Evolutionary conservation across 2,888 invertebrate genomes (phyloP), one percentile per base, ranked within the genome.

Genomic region (Hirtodrosophila duncani): DNA sequence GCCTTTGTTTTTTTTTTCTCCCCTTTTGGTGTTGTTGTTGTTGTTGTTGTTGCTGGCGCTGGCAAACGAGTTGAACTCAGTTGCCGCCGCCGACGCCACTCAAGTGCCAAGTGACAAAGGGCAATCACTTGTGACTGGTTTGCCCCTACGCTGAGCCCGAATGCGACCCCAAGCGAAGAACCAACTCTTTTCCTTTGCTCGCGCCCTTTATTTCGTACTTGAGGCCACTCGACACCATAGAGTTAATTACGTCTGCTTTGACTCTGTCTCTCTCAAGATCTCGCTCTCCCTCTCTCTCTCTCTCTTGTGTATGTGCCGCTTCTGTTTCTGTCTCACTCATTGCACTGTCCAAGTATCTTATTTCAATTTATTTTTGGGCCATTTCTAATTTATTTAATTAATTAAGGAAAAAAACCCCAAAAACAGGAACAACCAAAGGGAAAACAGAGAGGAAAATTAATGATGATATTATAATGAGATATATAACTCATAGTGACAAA

Each of bases 301-400:
- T 24, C 24, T 24, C 9, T 24, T 24, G 6, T 24, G 6, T 24
- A 10, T 10, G 11, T 13, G 4, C 11, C 29, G 3, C 13, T 13
- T n/a, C 20, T 18, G 27, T 8, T 27, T 11, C 4, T 10, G 5
- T 3, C 31, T 16, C 1, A 14, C 13, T n/a, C 17, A 13, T n/a
- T 31, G 27, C 41, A 41, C 41, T 67, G 37, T 52, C 60, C 56
- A 61, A 70, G 68, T 57, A 48, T 77, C 67, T 50, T 48, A 67
- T 60, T 71, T 64, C 71, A 56, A 59, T 62, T 57, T 53, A 42
- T 53, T 49, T 52, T 42, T 30, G 53, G 30, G 39, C 51, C 53
- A 52, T 71, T 55, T 77, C 57, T 56, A 80, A 67, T 80, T 71
- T 62, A 68, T 71, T 61, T 71, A 62, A 80, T 80, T 74, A 72